Evolutionary conservation across 1,140 invertebrate genomes (phyloP).

Genomic region (Scaptomyza pallida): DNA sequence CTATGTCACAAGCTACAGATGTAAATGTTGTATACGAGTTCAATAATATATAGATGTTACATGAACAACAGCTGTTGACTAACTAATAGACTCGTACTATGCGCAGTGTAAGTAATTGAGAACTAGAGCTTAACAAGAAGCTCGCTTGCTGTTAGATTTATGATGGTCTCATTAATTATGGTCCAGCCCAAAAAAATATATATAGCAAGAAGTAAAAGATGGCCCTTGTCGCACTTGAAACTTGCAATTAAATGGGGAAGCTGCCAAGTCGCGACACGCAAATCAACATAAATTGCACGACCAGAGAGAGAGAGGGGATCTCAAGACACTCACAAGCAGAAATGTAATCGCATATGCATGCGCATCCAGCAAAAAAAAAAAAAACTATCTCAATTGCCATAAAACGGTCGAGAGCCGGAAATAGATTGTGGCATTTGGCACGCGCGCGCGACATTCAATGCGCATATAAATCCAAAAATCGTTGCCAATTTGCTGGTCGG

Average conservation of each 20-base stretch:
- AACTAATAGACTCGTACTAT: slow-evolving; percentile 4
- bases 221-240: slow-evolving; percentile 59
- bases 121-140: slow-evolving; percentile 30
- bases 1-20: too few species aligned
- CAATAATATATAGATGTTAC: too few species aligned
- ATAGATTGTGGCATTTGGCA: slow-evolving; percentile 60
- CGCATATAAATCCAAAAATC: slow-evolving; percentile 54
- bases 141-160: slow-evolving; percentile 57
- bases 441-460: slow-evolving; percentile 46
- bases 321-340: slow-evolving; percentile 10
- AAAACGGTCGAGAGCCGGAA: slow-evolving; percentile 27
- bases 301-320: not conserved
- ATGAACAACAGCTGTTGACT: not conserved
- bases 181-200: slow-evolving; percentile 36
- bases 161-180: slow-evolving; percentile 78
- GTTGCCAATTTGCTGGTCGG: slow-evolving; percentile 75
- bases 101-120: not conserved
- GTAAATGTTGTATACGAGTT: too few species aligned
- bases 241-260: slow-evolving; percentile 67
- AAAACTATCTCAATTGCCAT: slow-evolving; percentile 14
- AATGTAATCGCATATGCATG: slow-evolving; percentile 42
- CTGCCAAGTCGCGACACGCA: slow-evolving; percentile 59
- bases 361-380: not conserved
- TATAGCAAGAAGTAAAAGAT: slow-evolving; percentile 49
- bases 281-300: slow-evolving; percentile 74